Evolutionary conservation across 2,113 vertebrate species (phyloP).

Genomic region (Nothobranchius kuhntae): DNA sequence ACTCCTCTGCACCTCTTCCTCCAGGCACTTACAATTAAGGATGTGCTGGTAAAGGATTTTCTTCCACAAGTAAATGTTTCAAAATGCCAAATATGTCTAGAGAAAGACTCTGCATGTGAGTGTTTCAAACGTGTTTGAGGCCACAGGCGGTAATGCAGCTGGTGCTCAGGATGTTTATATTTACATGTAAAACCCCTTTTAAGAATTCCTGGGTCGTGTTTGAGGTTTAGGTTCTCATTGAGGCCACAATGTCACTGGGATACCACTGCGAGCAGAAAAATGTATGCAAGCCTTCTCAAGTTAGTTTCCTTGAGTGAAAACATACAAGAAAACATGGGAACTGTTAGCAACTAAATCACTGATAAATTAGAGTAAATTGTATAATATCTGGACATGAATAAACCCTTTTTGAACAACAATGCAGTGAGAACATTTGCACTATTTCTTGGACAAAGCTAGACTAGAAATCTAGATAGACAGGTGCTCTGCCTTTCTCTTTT

Average conservation of each 20-base stretch:
- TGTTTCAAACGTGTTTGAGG: constrained; percentile 10
- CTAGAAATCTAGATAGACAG: no score
- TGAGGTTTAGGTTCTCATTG: constrained; percentile 8
- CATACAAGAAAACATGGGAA: no score
- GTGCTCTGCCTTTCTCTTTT: no score
- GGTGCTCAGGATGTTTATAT: constrained; percentile 23
- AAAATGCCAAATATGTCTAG: constrained; percentile 28
- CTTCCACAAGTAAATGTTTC: constrained; percentile 31
- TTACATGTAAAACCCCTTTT: constrained; percentile 9
- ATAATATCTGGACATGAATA: no score
- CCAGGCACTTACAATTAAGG: constrained; percentile 46
- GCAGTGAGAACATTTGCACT: no score
- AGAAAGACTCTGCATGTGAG: constrained; percentile 12
- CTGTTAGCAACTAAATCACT: no score
- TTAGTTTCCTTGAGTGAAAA: no score
- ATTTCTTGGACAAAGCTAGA: no score
- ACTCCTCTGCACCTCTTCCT: constrained; percentile 44
- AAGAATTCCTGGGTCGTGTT: constrained; percentile 19
- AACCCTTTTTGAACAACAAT: no score
- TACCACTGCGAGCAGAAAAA: no score
- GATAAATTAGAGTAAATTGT: no score
- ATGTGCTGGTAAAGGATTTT: constrained; percentile 35
- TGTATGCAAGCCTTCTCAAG: no score
- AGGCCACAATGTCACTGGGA: not conserved
- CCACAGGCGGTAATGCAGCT: constrained; percentile 18